Evolutionary conservation across 1,140 invertebrate species (phyloP).

Genomic region (Galleria mellonella): DNA sequence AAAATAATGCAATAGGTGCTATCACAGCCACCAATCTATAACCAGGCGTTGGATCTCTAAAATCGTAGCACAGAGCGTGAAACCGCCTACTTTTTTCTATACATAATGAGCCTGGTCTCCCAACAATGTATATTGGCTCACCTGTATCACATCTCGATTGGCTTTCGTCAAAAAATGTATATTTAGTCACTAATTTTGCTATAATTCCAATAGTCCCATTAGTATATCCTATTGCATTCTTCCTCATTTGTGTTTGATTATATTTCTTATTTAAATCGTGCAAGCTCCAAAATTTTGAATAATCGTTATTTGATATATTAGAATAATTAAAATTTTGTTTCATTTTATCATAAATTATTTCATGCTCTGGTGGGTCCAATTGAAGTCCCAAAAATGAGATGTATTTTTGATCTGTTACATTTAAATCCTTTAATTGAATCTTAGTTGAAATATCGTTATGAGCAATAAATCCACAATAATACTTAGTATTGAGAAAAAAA

Average conservation of each 20-base stretch:
- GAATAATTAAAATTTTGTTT: background rate
- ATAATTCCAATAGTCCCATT: conserved; percentile 44
- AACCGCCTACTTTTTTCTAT: conserved; percentile 40
- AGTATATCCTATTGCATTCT: conserved; percentile 11
- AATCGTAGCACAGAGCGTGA: conserved; percentile 45
- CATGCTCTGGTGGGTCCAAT: background rate
- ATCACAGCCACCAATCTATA: conserved; percentile 49
- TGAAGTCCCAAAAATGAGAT: conserved; percentile 20
- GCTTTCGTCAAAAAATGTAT: conserved; percentile 39
- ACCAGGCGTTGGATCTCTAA: conserved; percentile 44
- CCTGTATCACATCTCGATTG: conserved; percentile 38
- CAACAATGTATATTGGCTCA: conserved; percentile 38
- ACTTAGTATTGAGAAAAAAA: conserved; percentile 38
- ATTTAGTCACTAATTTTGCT: conserved; percentile 45
- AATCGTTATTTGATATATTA: background rate
- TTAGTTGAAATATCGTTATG: conserved; percentile 21
- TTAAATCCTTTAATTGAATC: background rate
- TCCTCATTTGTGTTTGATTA: conserved; percentile 32
- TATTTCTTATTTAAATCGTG: conserved; percentile 28
- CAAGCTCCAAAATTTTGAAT: conserved; percentile 9
- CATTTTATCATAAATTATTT: background rate
- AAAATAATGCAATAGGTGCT: conserved; percentile 49
- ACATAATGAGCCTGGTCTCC: conserved; percentile 43
- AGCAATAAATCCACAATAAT: conserved; percentile 48
- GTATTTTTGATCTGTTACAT: conserved; percentile 20